Evolutionary conservation across 2,888 invertebrate species (phyloP), one percentile per base, ranked within the genome.

Genomic region (Erpobdella octoculata): DNA sequence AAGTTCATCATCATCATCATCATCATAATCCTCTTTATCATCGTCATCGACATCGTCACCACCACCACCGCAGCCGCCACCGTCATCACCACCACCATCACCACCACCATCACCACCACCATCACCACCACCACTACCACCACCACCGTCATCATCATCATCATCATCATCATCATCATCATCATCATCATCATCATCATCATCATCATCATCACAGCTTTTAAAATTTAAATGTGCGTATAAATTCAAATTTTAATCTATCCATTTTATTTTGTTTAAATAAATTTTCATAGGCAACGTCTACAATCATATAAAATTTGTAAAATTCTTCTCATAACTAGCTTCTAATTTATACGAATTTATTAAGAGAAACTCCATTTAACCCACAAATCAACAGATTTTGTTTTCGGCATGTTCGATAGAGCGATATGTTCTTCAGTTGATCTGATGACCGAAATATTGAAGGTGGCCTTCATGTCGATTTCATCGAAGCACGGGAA

Each of bases 401-500:
- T 21, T 15, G 5, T 65, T 21, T 46, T n/a, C 18, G 67, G 67
- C 46, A 46, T 46, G 28, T 67, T 67, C 12, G 41, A 41, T 2
- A 67, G 33, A n/a, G 67, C 38, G 38, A 67, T 31, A n/a, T 67
- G 67, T 21, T 35, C 15, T 21, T 35, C 15, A 35, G 15, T 6
- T 8, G 12, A 2, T 28, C 68, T 59, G 15, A 70, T 38, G 5
- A 72, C 21, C 8, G 72, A 53, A 15, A 71, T 33, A 46, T 71
- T 66, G 71, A 73, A 74, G 12, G 74, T 74, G 8, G 73, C 71
- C 58, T 74, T 74, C 35, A 74, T 46, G 38, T 65, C 65, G 15
- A 73, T 71, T 53, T 74, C 74, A 36, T 74, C 74, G 28, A 74
- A 72, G 28, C 71, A 71, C 28, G 74, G 74, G 48, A 72, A 71